Conservation (phyloP, 2,888 invertebrate species). For the Lampropteryx suffumata region DNA sequence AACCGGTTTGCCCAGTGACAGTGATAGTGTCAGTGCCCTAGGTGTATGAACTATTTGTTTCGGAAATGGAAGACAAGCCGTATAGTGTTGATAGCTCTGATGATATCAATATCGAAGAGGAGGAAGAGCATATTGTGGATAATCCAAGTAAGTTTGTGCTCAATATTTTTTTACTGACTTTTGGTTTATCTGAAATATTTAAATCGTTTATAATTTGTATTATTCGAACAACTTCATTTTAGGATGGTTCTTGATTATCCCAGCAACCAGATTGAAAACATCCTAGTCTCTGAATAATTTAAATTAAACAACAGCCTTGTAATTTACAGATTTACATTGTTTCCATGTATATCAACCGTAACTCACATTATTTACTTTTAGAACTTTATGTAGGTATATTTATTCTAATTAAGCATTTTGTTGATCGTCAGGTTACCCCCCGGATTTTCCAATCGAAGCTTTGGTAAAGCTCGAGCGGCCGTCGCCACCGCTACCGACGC, state of each 20-base stretch:
- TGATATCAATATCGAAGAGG: constrained; percentile 77
- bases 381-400: neutral
- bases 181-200: no score
- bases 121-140: constrained; percentile 71
- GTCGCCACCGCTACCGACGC: constrained; percentile 86
- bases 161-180: neutral
- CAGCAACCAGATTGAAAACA: no score
- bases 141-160: constrained; percentile 70
- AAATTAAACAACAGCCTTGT: no score
- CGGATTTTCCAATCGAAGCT: constrained; percentile 82
- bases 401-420: constrained; percentile 21
- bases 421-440: constrained; percentile 78
- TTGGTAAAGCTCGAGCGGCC: constrained; percentile 84
- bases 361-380: neutral
- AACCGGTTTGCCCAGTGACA: constrained; percentile 75
- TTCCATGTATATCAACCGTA: no score
- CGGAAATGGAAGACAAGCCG: constrained; percentile 79
- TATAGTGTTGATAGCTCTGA: constrained; percentile 80
- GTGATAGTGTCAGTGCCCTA: constrained; percentile 68
- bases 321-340: no score
- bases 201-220: no score
- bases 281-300: no score
- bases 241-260: no score
- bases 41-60: constrained; percentile 67
- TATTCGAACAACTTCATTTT: no score